Percentiles rank a stretch among this genome's conserved stretches.
These are phyloP conservation scores for Allacma fusca DNA, from an alignment of 2,888 invertebrate species.

Conservation along the genomic window DNA sequence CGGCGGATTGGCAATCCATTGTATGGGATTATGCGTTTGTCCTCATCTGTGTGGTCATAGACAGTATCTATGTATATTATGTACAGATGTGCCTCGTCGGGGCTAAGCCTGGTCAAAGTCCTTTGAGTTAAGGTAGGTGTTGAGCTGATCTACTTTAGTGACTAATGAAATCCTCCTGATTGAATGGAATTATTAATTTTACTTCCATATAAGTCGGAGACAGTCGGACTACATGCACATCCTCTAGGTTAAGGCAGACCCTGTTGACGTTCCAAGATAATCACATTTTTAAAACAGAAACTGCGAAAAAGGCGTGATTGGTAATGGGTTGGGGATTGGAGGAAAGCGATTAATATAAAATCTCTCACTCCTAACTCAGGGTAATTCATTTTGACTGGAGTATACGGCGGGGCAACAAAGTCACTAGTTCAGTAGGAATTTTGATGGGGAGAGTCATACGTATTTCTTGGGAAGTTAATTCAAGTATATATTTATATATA, in stretches of 20 bases:
- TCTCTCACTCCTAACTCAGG: neutral
- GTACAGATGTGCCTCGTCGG: neutral
- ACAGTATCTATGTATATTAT: too few species aligned
- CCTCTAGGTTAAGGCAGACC: neutral
- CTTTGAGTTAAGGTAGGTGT: slow-evolving; percentile 28
- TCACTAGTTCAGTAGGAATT: neutral
- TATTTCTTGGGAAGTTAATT: too few species aligned
- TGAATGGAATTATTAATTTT: too few species aligned
- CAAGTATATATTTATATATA: too few species aligned
- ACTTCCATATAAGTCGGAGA: too few species aligned
- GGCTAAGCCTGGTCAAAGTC: slow-evolving; percentile 19
- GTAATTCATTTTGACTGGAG: slow-evolving; percentile 14
- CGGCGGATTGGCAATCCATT: slow-evolving; percentile 2
- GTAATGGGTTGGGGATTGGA: slow-evolving; percentile 13
- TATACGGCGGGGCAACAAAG: neutral
- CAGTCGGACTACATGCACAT: too few species aligned
- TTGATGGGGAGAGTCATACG: neutral
- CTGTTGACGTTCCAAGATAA: neutral
- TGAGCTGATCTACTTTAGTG: slow-evolving; percentile 13
- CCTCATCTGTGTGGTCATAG: neutral
- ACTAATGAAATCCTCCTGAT: too few species aligned
- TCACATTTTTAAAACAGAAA: neutral
- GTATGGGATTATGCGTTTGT: neutral
- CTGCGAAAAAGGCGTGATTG: neutral
- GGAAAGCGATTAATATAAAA: slow-evolving; percentile 34